Evolutionary conservation across 92 coral and sea anemone genomes (phyloP).

Genomic region (Muricea muricata): DNA sequence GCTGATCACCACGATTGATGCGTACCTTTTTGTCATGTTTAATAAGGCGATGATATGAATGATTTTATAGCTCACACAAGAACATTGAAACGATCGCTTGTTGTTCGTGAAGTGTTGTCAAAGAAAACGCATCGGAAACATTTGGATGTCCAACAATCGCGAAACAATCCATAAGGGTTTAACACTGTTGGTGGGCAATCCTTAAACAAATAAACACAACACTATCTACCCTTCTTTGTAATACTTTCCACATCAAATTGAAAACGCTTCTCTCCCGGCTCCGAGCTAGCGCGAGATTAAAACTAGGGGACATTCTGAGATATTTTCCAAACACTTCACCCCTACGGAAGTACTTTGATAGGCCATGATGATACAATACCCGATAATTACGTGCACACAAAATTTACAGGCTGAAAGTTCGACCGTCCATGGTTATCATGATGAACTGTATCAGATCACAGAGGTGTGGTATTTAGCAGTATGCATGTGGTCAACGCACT

Average conservation of each 20-base stretch:
- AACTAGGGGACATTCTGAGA: background rate
- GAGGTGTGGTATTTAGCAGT: background rate
- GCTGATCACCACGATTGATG: slow-evolving; percentile 2
- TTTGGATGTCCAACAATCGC: background rate
- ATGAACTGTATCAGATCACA: background rate
- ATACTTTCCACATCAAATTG: background rate
- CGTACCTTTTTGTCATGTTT: background rate
- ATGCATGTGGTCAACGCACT: background rate
- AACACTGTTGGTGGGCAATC: slow-evolving; percentile 7
- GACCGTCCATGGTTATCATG: background rate
- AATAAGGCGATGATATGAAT: background rate
- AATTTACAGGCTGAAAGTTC: background rate
- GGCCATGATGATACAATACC: background rate
- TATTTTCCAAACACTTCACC: background rate
- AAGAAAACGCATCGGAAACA: slow-evolving; percentile 1
- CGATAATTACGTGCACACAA: background rate
- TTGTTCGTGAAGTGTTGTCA: background rate
- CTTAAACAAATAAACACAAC: slow-evolving; percentile 45
- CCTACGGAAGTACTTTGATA: background rate
- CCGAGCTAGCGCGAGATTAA: background rate
- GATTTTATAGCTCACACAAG: background rate
- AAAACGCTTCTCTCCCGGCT: background rate
- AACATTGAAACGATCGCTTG: background rate
- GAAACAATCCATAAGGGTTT: slow-evolving; percentile 13
- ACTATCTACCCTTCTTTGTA: slow-evolving; percentile 12